A percentile compares a stretch with the other conserved stretches of the same genome.
phyloP scores from a whole-genome alignment of 2,888 invertebrate species.

The Cybosia mesomella region DNA sequence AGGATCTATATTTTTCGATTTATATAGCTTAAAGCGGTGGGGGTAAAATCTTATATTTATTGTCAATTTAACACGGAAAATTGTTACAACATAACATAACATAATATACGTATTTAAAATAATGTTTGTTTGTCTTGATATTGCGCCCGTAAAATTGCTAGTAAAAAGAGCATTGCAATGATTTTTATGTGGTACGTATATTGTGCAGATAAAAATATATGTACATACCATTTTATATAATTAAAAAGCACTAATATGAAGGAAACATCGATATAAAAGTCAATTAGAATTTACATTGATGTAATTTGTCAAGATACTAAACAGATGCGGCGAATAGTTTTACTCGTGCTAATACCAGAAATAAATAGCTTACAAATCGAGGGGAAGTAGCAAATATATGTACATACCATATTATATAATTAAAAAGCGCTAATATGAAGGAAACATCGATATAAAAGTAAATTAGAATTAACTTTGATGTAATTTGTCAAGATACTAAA shows the following conservation, averaged over 20 bases:
- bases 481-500: slow-evolving; percentile 42
- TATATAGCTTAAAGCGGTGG: too few species aligned
- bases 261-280: neutral
- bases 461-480: slow-evolving; percentile 27
- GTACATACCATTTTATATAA: neutral
- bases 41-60: too few species aligned
- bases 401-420: neutral
- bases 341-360: slow-evolving; percentile 33
- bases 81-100: neutral
- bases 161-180: too few species aligned
- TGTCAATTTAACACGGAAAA: too few species aligned
- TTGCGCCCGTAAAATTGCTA: neutral
- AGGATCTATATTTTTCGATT: too few species aligned
- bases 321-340: slow-evolving; percentile 42
- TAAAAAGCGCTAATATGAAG: neutral
- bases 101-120: neutral
- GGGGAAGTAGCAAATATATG: slow-evolving; percentile 12
- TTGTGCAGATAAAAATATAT: neutral
- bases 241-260: neutral
- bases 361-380: slow-evolving; percentile 48
- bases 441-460: neutral
- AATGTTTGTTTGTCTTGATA: neutral
- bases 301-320: slow-evolving; percentile 41
- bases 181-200: neutral
- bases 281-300: slow-evolving; percentile 27